These are phyloP conservation scores for Microcebus murinus DNA, from an alignment of 2,113 vertebrate species.

Conservation along the genomic window DNA sequence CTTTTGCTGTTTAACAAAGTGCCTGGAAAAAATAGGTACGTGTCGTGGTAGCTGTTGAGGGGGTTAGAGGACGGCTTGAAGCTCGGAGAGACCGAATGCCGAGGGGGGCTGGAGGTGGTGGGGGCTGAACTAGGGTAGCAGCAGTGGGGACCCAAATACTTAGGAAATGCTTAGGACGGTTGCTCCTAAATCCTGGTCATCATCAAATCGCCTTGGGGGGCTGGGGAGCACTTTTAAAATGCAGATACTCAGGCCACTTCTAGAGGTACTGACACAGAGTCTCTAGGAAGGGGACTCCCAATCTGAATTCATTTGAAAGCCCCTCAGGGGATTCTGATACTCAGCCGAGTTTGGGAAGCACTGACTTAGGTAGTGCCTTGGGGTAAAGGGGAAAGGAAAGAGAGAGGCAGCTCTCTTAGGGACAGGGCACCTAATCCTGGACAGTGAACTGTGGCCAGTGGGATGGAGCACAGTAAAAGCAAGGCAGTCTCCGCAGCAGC, in stretches of 20 bases:
- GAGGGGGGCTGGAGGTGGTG: background rate
- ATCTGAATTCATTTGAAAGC: background rate
- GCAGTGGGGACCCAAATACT: background rate
- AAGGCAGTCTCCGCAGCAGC: too few species aligned
- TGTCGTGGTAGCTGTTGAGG: background rate
- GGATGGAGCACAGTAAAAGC: background rate
- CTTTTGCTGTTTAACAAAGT: background rate
- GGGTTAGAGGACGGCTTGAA: too few species aligned
- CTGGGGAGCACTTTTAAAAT: background rate
- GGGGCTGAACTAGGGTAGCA: too few species aligned
- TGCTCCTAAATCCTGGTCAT: background rate
- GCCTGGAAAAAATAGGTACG: background rate
- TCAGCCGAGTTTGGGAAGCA: background rate
- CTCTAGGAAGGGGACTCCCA: background rate
- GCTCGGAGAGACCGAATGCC: too few species aligned
- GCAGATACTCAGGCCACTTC: too few species aligned
- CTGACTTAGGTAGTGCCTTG: background rate
- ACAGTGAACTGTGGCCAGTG: too few species aligned
- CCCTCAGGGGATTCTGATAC: background rate
- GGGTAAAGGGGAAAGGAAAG: background rate
- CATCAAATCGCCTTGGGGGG: background rate
- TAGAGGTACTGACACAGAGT: background rate
- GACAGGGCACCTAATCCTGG: rapidly evolving
- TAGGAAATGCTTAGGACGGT: background rate
- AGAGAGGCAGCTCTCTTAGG: background rate